Conservation (phyloP, 2,888 invertebrate genomes). For the Cartodere bifasciata region DNA sequence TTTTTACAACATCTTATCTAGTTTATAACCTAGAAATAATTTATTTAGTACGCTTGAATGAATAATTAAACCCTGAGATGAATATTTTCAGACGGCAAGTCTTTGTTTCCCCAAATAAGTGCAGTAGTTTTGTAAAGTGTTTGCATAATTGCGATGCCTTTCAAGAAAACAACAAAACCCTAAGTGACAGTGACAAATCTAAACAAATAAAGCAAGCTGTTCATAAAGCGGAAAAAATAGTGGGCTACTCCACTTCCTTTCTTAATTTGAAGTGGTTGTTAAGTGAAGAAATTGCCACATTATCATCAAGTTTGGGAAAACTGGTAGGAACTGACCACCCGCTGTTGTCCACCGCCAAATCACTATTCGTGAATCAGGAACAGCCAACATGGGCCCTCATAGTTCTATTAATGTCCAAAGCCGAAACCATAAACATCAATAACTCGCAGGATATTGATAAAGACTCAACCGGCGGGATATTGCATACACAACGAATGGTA, state of each 20-base stretch:
- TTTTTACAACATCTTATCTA: no score
- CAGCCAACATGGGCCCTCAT: slow-evolving; percentile 7
- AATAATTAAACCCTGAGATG: no score
- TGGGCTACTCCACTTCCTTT: slow-evolving; percentile 8
- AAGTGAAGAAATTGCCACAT: slow-evolving; percentile 7
- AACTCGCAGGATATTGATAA: background rate
- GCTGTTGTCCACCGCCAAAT: slow-evolving; percentile 5
- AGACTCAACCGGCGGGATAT: slow-evolving; percentile 3
- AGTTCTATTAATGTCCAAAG: slow-evolving; percentile 6
- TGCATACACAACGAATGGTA: slow-evolving; percentile 7
- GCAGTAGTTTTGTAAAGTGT: no score
- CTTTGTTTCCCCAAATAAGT: no score
- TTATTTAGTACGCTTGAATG: no score
- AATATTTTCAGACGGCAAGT: no score
- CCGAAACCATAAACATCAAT: background rate
- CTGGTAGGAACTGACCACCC: slow-evolving; percentile 6
- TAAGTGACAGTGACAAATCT: no score
- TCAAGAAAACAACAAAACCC: no score
- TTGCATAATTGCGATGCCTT: no score
- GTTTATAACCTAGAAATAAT: no score
- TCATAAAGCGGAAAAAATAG: slow-evolving; percentile 5
- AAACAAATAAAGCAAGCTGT: no score
- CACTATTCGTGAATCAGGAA: slow-evolving; percentile 2
- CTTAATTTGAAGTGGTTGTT: slow-evolving; percentile 6
- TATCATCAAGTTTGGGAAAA: slow-evolving; percentile 5